phyloP scores from a whole-genome alignment of 2,113 vertebrate genomes.

The Lepisosteus osseus region DNA sequence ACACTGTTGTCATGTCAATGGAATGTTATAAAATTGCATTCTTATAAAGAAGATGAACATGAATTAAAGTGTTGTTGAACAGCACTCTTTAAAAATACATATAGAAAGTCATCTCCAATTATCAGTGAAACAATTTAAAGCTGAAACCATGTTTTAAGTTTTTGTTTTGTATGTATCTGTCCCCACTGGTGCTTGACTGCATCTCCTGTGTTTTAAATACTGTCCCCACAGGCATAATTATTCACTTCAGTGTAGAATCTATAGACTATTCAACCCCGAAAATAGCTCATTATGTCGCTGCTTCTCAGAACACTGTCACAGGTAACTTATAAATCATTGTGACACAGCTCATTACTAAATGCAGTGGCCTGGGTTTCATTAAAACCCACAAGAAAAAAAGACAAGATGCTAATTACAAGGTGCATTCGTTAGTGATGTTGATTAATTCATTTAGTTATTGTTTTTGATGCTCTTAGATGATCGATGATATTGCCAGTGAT shows the following conservation, averaged over 20 bases:
- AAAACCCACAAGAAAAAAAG: not conserved
- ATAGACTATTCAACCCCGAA: conserved; percentile 14
- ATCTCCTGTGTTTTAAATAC: not conserved
- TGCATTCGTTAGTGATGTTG: not conserved
- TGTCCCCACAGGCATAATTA: conserved; percentile 9
- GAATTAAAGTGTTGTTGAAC: not conserved
- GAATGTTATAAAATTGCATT: not conserved
- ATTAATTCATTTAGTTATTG: not conserved
- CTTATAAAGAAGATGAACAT: not conserved
- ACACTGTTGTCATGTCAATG: not conserved
- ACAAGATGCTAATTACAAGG: conserved; percentile 13
- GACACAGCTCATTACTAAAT: conserved; percentile 1
- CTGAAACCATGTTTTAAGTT: not conserved
- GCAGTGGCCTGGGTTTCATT: not conserved
- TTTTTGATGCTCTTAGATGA: not conserved
- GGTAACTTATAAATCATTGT: conserved; percentile 12
- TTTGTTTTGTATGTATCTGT: not conserved
- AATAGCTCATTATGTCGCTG: conserved; percentile 9
- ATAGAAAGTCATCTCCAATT: no score
- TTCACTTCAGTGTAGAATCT: conserved; percentile 5
- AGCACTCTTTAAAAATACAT: not conserved
- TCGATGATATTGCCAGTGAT: not conserved
- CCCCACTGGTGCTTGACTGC: not conserved
- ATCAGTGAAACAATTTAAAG: no score
- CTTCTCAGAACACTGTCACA: not conserved